Evolutionary conservation across 2,797 vertebrate genomes (phyloP).

Genomic region (Lutjanus argentimaculatus): DNA sequence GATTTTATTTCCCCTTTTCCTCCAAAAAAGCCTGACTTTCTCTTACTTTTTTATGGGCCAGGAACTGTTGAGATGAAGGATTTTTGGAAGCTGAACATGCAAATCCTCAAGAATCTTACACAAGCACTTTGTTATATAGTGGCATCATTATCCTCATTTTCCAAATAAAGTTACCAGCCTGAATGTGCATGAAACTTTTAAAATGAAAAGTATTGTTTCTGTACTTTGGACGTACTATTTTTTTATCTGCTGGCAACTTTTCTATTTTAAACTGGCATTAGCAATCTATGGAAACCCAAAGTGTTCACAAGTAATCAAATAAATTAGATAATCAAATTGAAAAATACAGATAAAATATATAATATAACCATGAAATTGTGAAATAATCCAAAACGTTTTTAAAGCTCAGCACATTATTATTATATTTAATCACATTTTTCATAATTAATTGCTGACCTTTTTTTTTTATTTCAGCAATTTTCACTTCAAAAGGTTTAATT

Average conservation of each 20-base stretch:
- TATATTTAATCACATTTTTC: not conserved
- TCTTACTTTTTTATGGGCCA: not conserved
- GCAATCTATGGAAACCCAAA: not conserved
- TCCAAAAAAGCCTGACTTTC: not conserved
- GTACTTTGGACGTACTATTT: not conserved
- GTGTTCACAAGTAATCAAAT: not conserved
- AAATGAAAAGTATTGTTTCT: not conserved
- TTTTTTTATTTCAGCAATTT: not conserved
- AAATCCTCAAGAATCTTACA: not conserved
- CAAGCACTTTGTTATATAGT: not conserved
- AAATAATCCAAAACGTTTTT: not conserved
- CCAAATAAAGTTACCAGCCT: not conserved
- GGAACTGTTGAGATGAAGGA: not conserved
- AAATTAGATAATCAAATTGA: not conserved
- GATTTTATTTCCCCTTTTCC: not conserved
- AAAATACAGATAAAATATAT: not conserved
- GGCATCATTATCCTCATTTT: not conserved
- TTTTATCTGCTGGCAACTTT: conserved; percentile 14
- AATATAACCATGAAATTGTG: not conserved
- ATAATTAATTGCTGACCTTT: not conserved
- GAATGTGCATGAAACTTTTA: not conserved
- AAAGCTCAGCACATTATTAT: too few relatives aligned
- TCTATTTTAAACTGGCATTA: not conserved
- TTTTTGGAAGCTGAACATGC: conserved; percentile 1
- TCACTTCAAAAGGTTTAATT: not conserved